phyloP scores from a whole-genome alignment of 2,113 vertebrate genomes.

The Hiodon alosoides region DNA sequence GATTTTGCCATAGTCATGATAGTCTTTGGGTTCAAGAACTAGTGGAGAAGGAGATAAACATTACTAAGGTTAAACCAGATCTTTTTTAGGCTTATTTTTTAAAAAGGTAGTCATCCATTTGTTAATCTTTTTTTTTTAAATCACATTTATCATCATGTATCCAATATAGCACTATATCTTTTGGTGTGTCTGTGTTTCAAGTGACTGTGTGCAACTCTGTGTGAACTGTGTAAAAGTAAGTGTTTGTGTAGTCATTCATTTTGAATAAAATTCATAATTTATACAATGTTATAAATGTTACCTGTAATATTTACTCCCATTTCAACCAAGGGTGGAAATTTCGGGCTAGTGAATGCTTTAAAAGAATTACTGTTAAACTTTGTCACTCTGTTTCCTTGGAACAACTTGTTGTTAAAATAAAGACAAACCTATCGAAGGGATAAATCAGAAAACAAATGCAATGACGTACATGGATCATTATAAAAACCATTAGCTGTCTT shows the following conservation, averaged over 20 bases:
- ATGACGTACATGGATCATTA: no score
- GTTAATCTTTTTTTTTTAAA: no score
- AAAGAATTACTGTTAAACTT: not conserved
- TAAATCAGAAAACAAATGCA: not conserved
- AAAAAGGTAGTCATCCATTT: no score
- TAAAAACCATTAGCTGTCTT: no score
- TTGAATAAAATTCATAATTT: no score
- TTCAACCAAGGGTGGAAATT: not conserved
- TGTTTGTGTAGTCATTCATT: not conserved
- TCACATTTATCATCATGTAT: no score
- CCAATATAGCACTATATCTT: no score
- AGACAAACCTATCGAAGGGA: not conserved
- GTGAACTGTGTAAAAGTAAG: not conserved
- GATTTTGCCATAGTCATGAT: not conserved
- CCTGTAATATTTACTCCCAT: not conserved
- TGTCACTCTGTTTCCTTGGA: conserved; percentile 15
- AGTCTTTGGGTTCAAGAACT: not conserved
- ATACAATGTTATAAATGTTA: not conserved
- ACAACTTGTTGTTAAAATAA: conserved; percentile 11
- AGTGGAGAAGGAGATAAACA: not conserved
- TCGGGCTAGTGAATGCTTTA: conserved; percentile 14
- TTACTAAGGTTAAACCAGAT: no score
- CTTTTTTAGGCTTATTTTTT: no score
- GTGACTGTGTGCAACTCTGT: not conserved
- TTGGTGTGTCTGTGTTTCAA: no score